A percentile compares a stretch with the other conserved stretches of the same genome.
phyloP scores from a whole-genome alignment of 2,888 invertebrate species.

The Merodon equestris region DNA sequence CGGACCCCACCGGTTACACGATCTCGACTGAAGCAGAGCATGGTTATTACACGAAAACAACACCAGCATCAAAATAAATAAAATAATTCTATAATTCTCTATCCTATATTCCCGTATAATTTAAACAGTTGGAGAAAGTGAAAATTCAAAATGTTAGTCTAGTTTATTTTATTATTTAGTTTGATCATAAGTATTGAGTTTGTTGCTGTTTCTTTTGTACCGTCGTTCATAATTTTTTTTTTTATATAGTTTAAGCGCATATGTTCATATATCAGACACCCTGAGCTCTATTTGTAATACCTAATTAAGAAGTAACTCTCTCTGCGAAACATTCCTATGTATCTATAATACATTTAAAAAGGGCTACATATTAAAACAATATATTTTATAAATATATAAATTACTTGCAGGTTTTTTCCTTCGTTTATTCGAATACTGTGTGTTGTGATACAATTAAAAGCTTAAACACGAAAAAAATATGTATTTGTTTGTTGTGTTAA shows the following conservation, averaged over 20 bases:
- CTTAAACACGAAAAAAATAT: constrained; percentile 33
- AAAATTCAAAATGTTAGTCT: constrained; percentile 1
- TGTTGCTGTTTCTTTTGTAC: constrained; percentile 29
- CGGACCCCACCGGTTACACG: constrained; percentile 71
- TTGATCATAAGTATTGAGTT: constrained; percentile 9
- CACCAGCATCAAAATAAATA: constrained; percentile 37
- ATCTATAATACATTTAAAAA: constrained; percentile 16
- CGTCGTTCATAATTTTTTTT: constrained; percentile 21
- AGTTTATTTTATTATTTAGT: neutral
- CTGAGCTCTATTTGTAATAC: constrained; percentile 17
- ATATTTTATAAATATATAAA: constrained; percentile 56
- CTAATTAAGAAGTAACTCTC: constrained; percentile 23
- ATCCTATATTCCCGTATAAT: neutral
- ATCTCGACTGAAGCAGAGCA: constrained; percentile 70
- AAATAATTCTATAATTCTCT: constrained; percentile 8
- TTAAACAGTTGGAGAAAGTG: constrained; percentile 26
- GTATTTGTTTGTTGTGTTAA: constrained; percentile 51
- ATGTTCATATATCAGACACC: neutral
- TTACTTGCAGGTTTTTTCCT: constrained; percentile 31
- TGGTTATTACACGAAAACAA: constrained; percentile 37
- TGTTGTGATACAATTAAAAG: constrained; percentile 43
- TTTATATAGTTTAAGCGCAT: neutral
- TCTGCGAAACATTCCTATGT: constrained; percentile 43
- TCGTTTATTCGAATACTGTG: constrained; percentile 47
- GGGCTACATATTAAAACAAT: constrained; percentile 21